Base-by-base conservation (phyloP, 2,797 vertebrate species). In the Melopsittacus undulatus region DNA sequence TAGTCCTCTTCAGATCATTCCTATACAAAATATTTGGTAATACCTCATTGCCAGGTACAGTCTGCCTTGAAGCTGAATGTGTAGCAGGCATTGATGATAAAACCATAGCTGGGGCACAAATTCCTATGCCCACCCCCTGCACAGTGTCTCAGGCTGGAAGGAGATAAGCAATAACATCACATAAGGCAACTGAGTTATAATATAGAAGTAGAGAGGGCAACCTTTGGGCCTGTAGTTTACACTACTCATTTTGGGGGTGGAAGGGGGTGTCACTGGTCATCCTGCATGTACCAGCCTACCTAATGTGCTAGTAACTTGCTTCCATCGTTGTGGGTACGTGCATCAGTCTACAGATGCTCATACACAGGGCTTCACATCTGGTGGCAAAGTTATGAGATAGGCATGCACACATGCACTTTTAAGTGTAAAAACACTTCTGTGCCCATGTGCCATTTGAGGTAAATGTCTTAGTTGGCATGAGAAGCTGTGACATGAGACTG, bases 81-180 rank as follows among this genome's bases (percentile, higher is more conserved):
- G 20, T 20, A 40, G 27, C 43, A 30, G 62, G 56, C 24, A 9
- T 13, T 12, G 72, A 32, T 42, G 42, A 49, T 8, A 30, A 38
- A 57, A 69, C 11, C 0, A 0, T 4, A 15, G 29, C 2, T 51
- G n/a, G 9, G 38, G 7, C 34, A 38, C 0, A 4, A 19, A 8
- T 79, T 49, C 70, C 38, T 12, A 38, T 49, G 61, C 23, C 13
- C 38, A 20, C 2, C 11, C 40, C 29, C 45, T 1, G 0, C 4
- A 1, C 42, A 13, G 30, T 29, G 13, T 21, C 29, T 52, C 2
- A 3, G 42, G 78, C 66, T 59, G 64, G 40, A 57, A 30, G 34
- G 38, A 23, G 12, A 26, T 30, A 21, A 48, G 62, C 38, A 32
- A 13, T 13, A 14, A 32, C 1, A 3, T 29, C 59, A 81, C 20